Evolutionary conservation across 53 echinoderm and acorn worm species (phyloP), one percentile per base, ranked within the genome.

Genomic region (Stichopus horrens): DNA sequence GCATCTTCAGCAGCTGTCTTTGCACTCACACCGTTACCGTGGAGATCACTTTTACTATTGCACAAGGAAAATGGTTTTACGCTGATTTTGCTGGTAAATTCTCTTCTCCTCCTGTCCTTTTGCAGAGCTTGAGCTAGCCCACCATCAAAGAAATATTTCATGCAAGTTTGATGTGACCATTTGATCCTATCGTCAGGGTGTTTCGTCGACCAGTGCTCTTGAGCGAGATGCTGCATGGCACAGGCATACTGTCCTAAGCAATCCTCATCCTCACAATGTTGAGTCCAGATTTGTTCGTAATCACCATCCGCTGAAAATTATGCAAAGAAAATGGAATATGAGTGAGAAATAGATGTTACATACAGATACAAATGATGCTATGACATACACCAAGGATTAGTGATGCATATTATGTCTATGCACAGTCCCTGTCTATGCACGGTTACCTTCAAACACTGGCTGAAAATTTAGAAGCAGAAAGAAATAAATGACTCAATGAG

Each of bases 211-310:
- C 99, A 99, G 86, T 99, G 99, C 67, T 99, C 94, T 21, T 89
- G 90, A 56, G 99, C 99, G 23, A 99, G 91, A 84, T 99, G 99
- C 78, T 99, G 99, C 99, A 99, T 99, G 37, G 99, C 99, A 90
- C 92, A 94, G 51, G 99, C 99, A 76, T 99, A 99, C 79, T 99
- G 96, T 76, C 93, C 99, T 76, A 99, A 67, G 21, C 89, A 85
- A 4, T 79, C 96, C 83, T 99, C 99, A 95, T 99, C 99, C 77
- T 99, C 91, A 57, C 99, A 99, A 74, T 99, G 99, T 71, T 96
- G 94, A 83, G 83, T 84, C 99, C 99, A 99, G 68, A 99, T 94
- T 60, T 94, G 90, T 74, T 96, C 94, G 92, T 92, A 99, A 86
- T 99, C 96, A 23, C 99, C 99, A 90, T 94, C 96, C 81, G 96